Conservation (phyloP, 2,888 invertebrate genomes). For the Tillus elongatus region DNA sequence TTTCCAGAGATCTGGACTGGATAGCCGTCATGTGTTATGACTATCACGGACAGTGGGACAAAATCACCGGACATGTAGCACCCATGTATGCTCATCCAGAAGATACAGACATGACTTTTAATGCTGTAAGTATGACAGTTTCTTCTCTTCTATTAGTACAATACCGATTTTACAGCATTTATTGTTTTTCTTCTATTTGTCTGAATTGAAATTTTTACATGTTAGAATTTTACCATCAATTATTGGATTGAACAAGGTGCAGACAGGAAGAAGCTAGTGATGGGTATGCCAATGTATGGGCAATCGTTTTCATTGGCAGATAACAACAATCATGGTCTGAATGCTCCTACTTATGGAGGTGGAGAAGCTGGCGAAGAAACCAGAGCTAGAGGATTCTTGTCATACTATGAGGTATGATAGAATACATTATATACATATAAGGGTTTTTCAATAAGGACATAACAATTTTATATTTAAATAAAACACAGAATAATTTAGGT, state of each 20-base stretch:
- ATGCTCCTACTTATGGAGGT: constrained; percentile 73
- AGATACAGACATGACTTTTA: constrained; percentile 66
- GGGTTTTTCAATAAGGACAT: no score
- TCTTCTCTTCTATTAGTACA: constrained; percentile 6
- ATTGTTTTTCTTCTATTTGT: no score
- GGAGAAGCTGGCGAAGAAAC: constrained; percentile 86
- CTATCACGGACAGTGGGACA: constrained; percentile 88
- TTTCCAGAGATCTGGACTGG: constrained; percentile 77
- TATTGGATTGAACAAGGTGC: constrained; percentile 82
- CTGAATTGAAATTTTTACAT: no score
- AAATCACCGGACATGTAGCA: constrained; percentile 80
- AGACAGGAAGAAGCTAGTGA: constrained; percentile 63
- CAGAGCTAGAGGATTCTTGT: constrained; percentile 74
- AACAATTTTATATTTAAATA: no score
- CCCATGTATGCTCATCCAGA: constrained; percentile 74
- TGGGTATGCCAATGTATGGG: constrained; percentile 86
- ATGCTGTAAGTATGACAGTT: constrained; percentile 51
- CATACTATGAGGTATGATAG: constrained; percentile 78
- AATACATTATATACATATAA: no score
- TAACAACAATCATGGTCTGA: constrained; percentile 54
- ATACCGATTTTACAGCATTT: constrained; percentile 3
- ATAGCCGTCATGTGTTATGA: constrained; percentile 88
- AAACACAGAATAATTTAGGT: no score
- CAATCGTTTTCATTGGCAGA: constrained; percentile 78
- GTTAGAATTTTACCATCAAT: constrained; percentile 81